A percentile compares a stretch with the other conserved stretches of the same genome.
Conservation (phyloP, 2,113 vertebrate genomes). For the Dicrurus megarhynchus region DNA sequence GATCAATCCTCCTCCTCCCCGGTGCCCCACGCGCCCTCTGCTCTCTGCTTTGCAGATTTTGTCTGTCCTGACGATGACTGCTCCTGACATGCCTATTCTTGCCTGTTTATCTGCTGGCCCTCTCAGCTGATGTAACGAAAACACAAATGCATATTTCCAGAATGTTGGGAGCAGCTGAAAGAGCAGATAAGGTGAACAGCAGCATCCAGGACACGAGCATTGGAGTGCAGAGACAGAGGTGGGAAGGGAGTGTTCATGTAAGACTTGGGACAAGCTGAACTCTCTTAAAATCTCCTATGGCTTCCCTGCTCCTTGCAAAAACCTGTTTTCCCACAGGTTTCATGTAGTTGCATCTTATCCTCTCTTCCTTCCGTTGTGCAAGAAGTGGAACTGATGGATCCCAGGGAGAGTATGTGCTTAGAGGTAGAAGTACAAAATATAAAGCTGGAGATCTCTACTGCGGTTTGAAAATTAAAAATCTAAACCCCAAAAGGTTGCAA, state of each 20-base stretch:
- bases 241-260: neutral
- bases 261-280: neutral
- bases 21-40: accelerated
- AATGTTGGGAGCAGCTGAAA: neutral
- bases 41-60: neutral
- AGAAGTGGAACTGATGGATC: neutral
- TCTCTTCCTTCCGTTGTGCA: neutral
- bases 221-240: neutral
- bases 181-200: neutral
- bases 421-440: neutral
- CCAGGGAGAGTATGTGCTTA: neutral
- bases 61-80: neutral
- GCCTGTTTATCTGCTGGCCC: neutral
- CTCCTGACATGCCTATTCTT: neutral
- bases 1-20: neutral
- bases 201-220: neutral
- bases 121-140: neutral
- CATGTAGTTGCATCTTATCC: neutral
- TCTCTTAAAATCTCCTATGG: neutral
- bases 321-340: neutral
- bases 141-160: neutral
- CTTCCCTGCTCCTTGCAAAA: neutral
- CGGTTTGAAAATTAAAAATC: neutral
- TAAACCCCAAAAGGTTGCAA: neutral
- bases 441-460: neutral